Percentiles rank a stretch among this genome's conserved stretches.
phyloP scores from a whole-genome alignment of 1,140 invertebrate genomes.

The Musca domestica region DNA sequence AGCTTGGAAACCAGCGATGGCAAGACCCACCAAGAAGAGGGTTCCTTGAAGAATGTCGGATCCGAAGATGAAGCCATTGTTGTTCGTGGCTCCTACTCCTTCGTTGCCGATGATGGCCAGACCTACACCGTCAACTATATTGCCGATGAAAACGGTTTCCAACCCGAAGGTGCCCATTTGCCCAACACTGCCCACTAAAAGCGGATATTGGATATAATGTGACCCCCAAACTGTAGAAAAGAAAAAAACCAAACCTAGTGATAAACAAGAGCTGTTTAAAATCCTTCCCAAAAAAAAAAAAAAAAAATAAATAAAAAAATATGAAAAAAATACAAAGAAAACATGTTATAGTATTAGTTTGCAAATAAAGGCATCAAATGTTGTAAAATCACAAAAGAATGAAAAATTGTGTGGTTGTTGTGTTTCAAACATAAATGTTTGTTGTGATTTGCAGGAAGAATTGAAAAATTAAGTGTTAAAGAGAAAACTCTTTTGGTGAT shows the following conservation, averaged over 20 bases:
- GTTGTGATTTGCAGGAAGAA: no score
- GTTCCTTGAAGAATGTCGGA: conserved; percentile 22
- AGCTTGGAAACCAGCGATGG: conserved; percentile 26
- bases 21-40: conserved; percentile 14
- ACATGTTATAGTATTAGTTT: no score
- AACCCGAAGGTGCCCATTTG: conserved; percentile 67
- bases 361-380: no score
- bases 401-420: no score
- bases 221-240: no score
- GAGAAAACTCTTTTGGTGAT: no score
- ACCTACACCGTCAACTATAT: conserved; percentile 33
- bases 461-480: no score
- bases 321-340: not conserved
- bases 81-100: conserved; percentile 32
- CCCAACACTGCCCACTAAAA: conserved; percentile 50
- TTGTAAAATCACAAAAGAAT: no score
- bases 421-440: no score
- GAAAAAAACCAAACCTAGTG: not conserved
- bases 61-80: conserved; percentile 30
- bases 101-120: conserved; percentile 31
- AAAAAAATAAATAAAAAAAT: not conserved
- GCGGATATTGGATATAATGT: no score
- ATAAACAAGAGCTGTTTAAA: conserved; percentile 8
- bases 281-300: not conserved
- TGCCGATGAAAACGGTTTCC: conserved; percentile 74